A percentile compares a stretch with the other conserved stretches of the same genome.
These are phyloP conservation scores for Achatina immaculata DNA, from an alignment of 1,140 invertebrate species.

Conservation along the genomic window DNA sequence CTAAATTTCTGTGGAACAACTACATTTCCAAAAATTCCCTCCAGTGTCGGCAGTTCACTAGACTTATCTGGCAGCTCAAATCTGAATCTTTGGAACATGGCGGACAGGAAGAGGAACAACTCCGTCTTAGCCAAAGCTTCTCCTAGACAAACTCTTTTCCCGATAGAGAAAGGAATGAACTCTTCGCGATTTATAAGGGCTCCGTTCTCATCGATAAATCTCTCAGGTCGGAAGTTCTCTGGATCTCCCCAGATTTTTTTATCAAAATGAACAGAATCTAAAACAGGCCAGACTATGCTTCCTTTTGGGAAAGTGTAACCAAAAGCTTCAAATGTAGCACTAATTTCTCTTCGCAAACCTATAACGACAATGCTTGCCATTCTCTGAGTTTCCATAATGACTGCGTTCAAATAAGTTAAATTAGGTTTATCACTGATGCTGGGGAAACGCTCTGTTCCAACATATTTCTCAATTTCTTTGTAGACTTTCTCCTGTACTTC, in stretches of 20 bases:
- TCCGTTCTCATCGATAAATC: slow-evolving; percentile 68
- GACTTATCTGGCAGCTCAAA: background rate
- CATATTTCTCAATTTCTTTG: slow-evolving; percentile 80
- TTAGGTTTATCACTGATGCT: slow-evolving; percentile 38
- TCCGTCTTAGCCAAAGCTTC: background rate
- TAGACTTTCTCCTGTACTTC: slow-evolving; percentile 72
- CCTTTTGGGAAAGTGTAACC: slow-evolving; percentile 63
- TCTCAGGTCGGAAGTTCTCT: slow-evolving; percentile 78
- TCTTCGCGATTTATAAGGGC: background rate
- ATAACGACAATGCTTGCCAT: slow-evolving; percentile 53
- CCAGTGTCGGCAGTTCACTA: background rate
- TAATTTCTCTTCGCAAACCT: slow-evolving; percentile 56
- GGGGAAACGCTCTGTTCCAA: slow-evolving; percentile 35
- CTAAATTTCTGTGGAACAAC: background rate
- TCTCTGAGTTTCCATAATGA: slow-evolving; percentile 47
- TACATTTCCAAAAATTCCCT: background rate
- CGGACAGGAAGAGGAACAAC: background rate
- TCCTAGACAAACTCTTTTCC: background rate
- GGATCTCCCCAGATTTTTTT: slow-evolving; percentile 77
- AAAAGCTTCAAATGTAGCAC: slow-evolving; percentile 50
- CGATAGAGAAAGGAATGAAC: background rate
- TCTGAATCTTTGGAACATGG: background rate
- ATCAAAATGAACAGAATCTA: slow-evolving; percentile 59
- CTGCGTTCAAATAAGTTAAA: slow-evolving; percentile 47
- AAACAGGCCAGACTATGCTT: slow-evolving; percentile 52